Conservation (phyloP, 2,888 invertebrate genomes). For the Nomada ferruginata region DNA sequence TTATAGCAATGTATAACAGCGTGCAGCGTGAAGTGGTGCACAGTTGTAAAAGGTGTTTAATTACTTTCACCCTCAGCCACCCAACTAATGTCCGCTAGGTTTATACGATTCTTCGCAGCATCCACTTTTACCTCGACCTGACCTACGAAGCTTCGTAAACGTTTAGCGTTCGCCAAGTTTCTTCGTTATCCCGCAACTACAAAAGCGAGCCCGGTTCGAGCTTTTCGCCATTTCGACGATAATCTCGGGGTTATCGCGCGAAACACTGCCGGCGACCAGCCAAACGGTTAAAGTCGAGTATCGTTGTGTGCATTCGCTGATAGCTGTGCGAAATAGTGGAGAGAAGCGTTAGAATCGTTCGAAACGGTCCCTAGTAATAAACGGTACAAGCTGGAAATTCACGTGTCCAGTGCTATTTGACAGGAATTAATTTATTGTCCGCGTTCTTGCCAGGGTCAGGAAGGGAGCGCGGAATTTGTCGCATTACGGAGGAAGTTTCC, state of each 20-base stretch:
- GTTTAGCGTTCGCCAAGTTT: constrained; percentile 25
- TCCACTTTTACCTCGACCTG: not conserved
- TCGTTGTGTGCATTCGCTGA: not conserved
- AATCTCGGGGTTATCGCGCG: constrained; percentile 44
- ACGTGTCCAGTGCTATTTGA: constrained; percentile 3
- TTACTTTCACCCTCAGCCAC: not conserved
- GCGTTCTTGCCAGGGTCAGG: constrained; percentile 2
- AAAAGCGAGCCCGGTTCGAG: constrained; percentile 13
- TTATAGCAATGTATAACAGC: not conserved
- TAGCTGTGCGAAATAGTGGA: not conserved
- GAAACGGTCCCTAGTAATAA: not conserved
- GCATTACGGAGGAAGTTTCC: constrained; percentile 62
- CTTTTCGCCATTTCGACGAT: constrained; percentile 9
- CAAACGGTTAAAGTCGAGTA: constrained; percentile 18
- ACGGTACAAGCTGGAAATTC: not conserved
- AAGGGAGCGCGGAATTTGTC: constrained; percentile 35
- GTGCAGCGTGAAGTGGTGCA: not conserved
- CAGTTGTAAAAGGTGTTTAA: not conserved
- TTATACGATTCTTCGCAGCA: not conserved
- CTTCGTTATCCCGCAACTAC: constrained; percentile 20
- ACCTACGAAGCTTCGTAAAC: constrained; percentile 7
- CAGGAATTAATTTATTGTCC: constrained; percentile 41
- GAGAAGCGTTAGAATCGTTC: not conserved
- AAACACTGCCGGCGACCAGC: constrained; percentile 25
- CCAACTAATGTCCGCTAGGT: not conserved